phyloP scores from a whole-genome alignment of 2,888 invertebrate genomes.

The Ctenicera cuprea region DNA sequence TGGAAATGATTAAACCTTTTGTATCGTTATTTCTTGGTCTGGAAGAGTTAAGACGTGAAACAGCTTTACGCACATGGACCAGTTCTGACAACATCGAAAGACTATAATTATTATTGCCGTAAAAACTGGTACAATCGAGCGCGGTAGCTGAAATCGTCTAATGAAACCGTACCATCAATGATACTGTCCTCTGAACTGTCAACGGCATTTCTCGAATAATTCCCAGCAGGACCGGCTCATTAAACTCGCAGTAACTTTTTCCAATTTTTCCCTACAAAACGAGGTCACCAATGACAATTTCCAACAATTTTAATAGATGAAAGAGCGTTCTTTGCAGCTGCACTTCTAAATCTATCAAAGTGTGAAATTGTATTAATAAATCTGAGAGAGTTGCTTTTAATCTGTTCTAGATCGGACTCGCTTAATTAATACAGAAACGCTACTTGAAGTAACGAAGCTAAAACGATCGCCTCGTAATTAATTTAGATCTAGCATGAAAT shows the following conservation, averaged over 20 bases:
- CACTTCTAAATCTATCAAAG: slow-evolving; percentile 29
- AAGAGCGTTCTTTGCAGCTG: slow-evolving; percentile 16
- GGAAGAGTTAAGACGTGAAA: slow-evolving; percentile 9
- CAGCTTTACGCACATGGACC: slow-evolving; percentile 26
- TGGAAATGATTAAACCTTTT: neutral
- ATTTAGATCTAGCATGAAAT: slow-evolving; percentile 1
- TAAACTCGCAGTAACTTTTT: slow-evolving; percentile 37
- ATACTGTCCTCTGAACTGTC: slow-evolving; percentile 48
- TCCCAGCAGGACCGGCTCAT: slow-evolving; percentile 42
- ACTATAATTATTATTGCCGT: slow-evolving; percentile 51
- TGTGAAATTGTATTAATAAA: slow-evolving; percentile 41
- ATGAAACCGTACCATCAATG: slow-evolving; percentile 55
- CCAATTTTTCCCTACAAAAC: slow-evolving; percentile 24
- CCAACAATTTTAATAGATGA: neutral
- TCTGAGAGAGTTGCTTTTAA: slow-evolving; percentile 24
- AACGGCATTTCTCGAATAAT: slow-evolving; percentile 51
- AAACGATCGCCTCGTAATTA: slow-evolving; percentile 6
- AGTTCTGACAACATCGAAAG: slow-evolving; percentile 29
- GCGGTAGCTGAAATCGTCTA: slow-evolving; percentile 52
- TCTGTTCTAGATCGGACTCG: slow-evolving; percentile 31
- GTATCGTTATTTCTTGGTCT: neutral
- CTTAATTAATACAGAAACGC: slow-evolving; percentile 19
- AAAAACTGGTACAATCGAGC: slow-evolving; percentile 55
- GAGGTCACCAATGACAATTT: neutral
- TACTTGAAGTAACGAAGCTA: slow-evolving; percentile 14